phyloP scores from a whole-genome alignment of 2,888 invertebrate genomes.

The Melinaea marsaeus region DNA sequence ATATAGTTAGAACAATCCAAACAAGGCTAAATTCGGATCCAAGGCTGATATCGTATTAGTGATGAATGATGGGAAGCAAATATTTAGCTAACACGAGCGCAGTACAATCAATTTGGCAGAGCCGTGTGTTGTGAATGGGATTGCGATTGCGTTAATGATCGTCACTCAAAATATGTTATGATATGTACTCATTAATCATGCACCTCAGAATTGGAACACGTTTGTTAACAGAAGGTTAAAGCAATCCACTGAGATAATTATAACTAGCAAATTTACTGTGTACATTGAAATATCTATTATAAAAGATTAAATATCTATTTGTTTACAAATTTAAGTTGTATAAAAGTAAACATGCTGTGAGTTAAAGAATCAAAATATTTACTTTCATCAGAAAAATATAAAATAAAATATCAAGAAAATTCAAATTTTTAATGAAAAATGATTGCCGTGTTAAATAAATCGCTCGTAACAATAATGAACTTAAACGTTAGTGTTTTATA shows the following conservation, averaged over 20 bases:
- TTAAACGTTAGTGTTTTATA: conserved; percentile 21
- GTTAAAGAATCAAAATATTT: background rate
- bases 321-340: too few species aligned
- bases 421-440: conserved; percentile 7
- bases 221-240: conserved; percentile 32
- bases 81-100: background rate
- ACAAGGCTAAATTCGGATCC: too few species aligned
- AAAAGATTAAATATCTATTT: too few species aligned
- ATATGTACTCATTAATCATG: conserved; percentile 55
- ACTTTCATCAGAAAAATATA: background rate
- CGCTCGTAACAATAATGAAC: conserved; percentile 21
- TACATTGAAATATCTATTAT: too few species aligned
- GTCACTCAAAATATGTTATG: conserved; percentile 47
- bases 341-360: too few species aligned
- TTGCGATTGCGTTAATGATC: conserved; percentile 31
- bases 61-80: background rate
- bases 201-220: conserved; percentile 50
- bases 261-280: background rate
- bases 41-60: background rate
- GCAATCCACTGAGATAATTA: conserved; percentile 15
- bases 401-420: background rate
- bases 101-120: conserved; percentile 18
- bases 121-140: conserved; percentile 28
- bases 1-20: too few species aligned
- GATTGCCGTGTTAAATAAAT: conserved; percentile 21